A percentile compares a stretch with the other conserved stretches of the same genome.
Conservation (phyloP, 2,797 vertebrate genomes). For the Anabas testudineus region DNA sequence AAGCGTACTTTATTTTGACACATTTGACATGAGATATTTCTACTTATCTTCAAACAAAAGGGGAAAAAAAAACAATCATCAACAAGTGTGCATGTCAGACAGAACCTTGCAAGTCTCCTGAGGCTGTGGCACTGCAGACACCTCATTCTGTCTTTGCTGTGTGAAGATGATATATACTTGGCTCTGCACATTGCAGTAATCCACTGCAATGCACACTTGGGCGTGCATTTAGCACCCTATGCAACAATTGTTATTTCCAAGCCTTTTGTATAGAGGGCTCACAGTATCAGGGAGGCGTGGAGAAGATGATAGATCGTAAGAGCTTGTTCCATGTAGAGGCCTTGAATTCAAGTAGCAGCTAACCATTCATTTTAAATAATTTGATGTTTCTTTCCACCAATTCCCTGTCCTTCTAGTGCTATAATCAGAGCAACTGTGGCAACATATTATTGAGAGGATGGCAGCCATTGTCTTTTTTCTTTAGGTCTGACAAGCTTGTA, state of each 20-base stretch:
- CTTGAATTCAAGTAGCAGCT: constrained; percentile 54
- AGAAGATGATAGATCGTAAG: constrained; percentile 55
- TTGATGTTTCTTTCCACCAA: constrained; percentile 67
- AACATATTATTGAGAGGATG: constrained; percentile 58
- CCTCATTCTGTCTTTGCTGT: constrained; percentile 39
- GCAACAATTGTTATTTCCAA: constrained; percentile 57
- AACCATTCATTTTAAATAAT: constrained; percentile 77
- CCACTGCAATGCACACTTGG: constrained; percentile 5
- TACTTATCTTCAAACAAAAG: constrained; percentile 7
- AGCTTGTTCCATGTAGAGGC: constrained; percentile 33
- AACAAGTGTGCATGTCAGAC: background rate
- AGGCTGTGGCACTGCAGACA: constrained; percentile 17
- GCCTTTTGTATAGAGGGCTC: constrained; percentile 53
- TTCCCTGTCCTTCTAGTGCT: constrained; percentile 39
- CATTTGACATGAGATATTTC: background rate
- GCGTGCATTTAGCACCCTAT: constrained; percentile 49
- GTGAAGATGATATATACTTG: constrained; percentile 43
- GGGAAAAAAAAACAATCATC: background rate
- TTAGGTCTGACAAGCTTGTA: constrained; percentile 33
- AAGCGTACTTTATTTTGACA: background rate
- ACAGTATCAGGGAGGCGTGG: constrained; percentile 51
- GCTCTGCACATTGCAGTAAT: constrained; percentile 38
- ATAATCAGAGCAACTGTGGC: constrained; percentile 63
- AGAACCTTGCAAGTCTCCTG: constrained; percentile 23
- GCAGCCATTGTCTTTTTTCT: constrained; percentile 57